Conservation (phyloP, 1,140 invertebrate genomes). For the Drosophila santomea region DNA sequence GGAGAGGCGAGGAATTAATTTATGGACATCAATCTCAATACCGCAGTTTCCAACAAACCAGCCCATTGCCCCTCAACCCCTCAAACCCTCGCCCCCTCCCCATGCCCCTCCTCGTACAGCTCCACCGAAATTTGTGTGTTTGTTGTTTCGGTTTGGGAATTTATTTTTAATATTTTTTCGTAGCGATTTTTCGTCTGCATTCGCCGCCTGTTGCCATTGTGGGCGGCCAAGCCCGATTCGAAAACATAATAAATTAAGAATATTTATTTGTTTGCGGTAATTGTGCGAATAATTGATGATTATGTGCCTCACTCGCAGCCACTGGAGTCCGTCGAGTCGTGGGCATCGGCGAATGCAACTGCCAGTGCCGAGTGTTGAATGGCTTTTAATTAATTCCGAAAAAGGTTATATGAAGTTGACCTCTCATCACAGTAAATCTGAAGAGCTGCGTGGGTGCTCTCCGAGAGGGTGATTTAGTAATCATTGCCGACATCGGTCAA, state of each 20-base stretch:
- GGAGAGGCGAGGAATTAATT: conserved; percentile 61
- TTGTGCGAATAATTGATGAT: conserved; percentile 82
- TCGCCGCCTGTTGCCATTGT: conserved; percentile 46
- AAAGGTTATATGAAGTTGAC: conserved; percentile 61
- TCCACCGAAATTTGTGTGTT: conserved; percentile 44
- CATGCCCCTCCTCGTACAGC: neutral
- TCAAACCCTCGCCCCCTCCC: no score
- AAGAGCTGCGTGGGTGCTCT: conserved; percentile 1
- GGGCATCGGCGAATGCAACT: conserved; percentile 26
- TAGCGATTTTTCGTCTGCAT: conserved; percentile 55
- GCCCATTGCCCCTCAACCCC: conserved; percentile 4
- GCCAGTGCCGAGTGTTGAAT: conserved; percentile 48
- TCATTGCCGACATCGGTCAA: conserved; percentile 3
- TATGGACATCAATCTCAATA: conserved; percentile 77
- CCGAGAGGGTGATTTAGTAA: neutral
- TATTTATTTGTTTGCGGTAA: conserved; percentile 81
- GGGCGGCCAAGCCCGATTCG: conserved; percentile 61
- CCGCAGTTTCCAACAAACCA: conserved; percentile 23
- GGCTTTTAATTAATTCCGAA: conserved; percentile 68
- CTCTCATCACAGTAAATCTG: conserved; percentile 36
- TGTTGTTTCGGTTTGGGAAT: conserved; percentile 67
- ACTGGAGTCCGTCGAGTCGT: conserved; percentile 28
- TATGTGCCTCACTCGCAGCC: conserved; percentile 60
- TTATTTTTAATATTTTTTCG: conserved; percentile 79
- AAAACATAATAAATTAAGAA: conserved; percentile 82